Evolutionary conservation across 2,797 vertebrate genomes (phyloP).

Genomic region (Micrastur ruficollis): DNA sequence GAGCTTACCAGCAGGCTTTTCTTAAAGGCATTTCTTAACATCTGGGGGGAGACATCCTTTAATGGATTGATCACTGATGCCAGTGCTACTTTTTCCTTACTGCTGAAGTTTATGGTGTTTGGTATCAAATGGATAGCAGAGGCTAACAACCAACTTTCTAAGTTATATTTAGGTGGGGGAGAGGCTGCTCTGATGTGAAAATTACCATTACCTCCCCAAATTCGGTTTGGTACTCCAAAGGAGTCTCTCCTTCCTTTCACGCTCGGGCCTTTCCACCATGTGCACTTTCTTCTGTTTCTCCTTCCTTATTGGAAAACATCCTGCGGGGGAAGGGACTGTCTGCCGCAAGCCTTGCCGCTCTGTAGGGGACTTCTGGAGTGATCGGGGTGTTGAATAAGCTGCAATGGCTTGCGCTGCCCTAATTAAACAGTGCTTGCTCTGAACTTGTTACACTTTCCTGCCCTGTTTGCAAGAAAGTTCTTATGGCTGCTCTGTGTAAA

Average conservation of each 20-base stretch:
- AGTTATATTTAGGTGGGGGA: background rate
- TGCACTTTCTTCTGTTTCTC: background rate
- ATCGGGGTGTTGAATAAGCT: background rate
- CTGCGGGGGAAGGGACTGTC: background rate
- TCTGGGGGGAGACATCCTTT: background rate
- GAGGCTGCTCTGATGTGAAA: background rate
- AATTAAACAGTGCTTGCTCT: background rate
- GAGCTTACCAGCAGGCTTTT: background rate
- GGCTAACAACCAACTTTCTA: background rate
- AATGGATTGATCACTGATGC: background rate
- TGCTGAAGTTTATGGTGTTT: background rate
- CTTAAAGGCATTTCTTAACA: background rate
- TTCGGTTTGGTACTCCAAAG: background rate
- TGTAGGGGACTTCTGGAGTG: background rate
- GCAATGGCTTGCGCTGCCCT: background rate
- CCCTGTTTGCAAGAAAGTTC: background rate
- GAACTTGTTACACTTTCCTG: background rate
- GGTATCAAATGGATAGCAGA: background rate
- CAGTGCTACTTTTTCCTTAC: background rate
- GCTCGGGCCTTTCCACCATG: background rate
- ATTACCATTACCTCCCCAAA: background rate
- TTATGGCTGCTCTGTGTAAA: background rate
- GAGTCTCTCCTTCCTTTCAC: background rate
- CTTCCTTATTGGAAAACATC: background rate
- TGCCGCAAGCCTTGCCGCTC: background rate